Percentiles rank a stretch among this genome's conserved stretches.
Evolutionary conservation across 2,888 invertebrate genomes (phyloP).

Genomic region (Thereva nobilitata): DNA sequence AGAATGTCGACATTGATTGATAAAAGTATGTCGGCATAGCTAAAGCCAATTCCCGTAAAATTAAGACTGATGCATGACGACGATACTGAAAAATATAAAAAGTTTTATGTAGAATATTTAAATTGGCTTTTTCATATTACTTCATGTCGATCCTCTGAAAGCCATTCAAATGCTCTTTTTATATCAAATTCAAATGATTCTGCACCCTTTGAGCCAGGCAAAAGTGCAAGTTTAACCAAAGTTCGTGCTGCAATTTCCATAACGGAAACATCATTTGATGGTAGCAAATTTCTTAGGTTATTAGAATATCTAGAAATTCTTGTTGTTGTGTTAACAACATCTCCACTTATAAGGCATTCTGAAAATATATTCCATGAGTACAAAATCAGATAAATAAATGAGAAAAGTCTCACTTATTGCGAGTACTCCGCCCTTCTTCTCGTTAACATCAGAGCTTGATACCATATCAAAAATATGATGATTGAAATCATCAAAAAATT

Average conservation of each 20-base stretch:
- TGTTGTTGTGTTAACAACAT: conserved; percentile 88
- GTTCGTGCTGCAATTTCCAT: conserved; percentile 97
- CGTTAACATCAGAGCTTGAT: conserved; percentile 87
- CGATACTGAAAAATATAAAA: conserved; percentile 63
- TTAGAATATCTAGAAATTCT: conserved; percentile 91
- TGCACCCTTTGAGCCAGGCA: conserved; percentile 90
- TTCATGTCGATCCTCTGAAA: conserved; percentile 87
- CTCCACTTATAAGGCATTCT: conserved; percentile 92
- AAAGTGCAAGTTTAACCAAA: conserved; percentile 87
- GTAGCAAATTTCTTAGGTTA: conserved; percentile 85
- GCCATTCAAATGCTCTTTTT: conserved; percentile 93
- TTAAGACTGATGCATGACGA: conserved; percentile 88
- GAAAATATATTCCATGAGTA: conserved; percentile 37
- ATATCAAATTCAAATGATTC: conserved; percentile 99
- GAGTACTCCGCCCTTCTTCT: conserved; percentile 93
- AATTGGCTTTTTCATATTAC: conserved; percentile 50
- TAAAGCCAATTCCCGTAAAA: conserved; percentile 90
- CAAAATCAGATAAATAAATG: too few relatives aligned
- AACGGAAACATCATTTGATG: conserved; percentile 87
- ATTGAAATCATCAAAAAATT: conserved; percentile 93
- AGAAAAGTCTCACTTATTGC: conserved; percentile 72
- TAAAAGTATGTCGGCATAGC: conserved; percentile 98
- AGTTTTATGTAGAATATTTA: not conserved
- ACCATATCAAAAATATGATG: conserved; percentile 97
- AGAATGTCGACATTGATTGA: conserved; percentile 90